Conservation (phyloP, 2,797 vertebrate genomes). For the Pipistrellus nathusii region DNA sequence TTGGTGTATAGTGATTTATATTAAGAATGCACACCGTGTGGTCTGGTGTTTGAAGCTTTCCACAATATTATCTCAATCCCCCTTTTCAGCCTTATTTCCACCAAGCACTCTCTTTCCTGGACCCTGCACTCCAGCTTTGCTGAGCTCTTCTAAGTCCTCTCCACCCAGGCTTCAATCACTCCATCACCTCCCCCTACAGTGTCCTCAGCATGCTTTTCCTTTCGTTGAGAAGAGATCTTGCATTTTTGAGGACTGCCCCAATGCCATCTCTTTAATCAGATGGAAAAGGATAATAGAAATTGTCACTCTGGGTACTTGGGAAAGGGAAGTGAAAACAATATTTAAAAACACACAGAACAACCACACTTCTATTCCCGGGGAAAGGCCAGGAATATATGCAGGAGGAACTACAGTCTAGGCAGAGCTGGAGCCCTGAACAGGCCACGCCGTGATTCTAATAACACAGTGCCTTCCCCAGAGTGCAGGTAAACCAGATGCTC, state of each 20-base stretch:
- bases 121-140: not conserved
- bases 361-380: not conserved
- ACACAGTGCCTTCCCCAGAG: not conserved
- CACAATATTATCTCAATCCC: not conserved
- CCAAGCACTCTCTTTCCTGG: not conserved
- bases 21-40: not conserved
- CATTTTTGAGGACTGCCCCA: not conserved
- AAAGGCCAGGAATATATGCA: not conserved
- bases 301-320: not conserved
- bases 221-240: not conserved
- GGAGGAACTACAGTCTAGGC: not conserved
- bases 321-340: not conserved
- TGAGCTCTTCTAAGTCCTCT: not conserved
- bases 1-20: not conserved
- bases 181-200: not conserved
- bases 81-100: not conserved
- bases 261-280: not conserved
- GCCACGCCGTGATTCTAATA: not conserved
- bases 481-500: not conserved
- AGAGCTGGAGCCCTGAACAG: not conserved
- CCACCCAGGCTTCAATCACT: not conserved
- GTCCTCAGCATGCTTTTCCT: not conserved
- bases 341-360: not conserved
- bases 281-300: not conserved
- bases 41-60: not conserved